Base-by-base conservation (phyloP, 2,888 invertebrate genomes). In the Serripes groenlandicus region DNA sequence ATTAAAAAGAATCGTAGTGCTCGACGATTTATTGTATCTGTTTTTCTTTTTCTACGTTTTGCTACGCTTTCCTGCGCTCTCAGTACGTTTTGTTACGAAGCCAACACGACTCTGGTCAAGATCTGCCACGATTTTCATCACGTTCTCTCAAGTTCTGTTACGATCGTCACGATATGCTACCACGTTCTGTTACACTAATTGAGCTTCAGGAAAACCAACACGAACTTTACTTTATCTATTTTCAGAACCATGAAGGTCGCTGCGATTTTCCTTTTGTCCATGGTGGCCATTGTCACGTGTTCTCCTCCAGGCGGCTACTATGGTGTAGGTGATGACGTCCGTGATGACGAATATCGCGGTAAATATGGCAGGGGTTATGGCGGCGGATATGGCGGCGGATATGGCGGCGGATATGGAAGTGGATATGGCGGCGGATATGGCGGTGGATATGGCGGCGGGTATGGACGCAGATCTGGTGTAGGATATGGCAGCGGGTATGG, bases 371-470 rank as follows among this genome's bases (percentile, higher is more conserved):
- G 62, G 4, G 28, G 60, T 28, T 60, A 60, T 28, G 26, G 28
- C 30, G 60, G 49, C 49, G 49, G 49, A 1, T 49, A 49, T 49
- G 60, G 62, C 0, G 62, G 34, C 1, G 62, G 62, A 9, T 62
- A 62, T 34, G 62, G 62, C 15, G 60, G 60, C n/a, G 62, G 62
- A 21, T 62, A 34, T n/a, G 62, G 62, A 1, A 34, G 34, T 7
- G 62, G 62, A 18, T 62, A 62, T 34, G 62, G 62, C 5, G 62
- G 62, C 1, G 62, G 62, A 11, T 62, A n/a, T 34, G 62, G 62
- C 18, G 60, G 60, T 4, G 60, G 60, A 9, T 28, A 28, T 1
- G 60, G 60, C 2, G 62, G 62, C 21, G 34, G 34, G 18, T 34
- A 34, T 30, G 62, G 62, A 2, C 34, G 62, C 0, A 34, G 62